Conservation (phyloP, 2,113 vertebrate genomes). For the Upupa epops region DNA sequence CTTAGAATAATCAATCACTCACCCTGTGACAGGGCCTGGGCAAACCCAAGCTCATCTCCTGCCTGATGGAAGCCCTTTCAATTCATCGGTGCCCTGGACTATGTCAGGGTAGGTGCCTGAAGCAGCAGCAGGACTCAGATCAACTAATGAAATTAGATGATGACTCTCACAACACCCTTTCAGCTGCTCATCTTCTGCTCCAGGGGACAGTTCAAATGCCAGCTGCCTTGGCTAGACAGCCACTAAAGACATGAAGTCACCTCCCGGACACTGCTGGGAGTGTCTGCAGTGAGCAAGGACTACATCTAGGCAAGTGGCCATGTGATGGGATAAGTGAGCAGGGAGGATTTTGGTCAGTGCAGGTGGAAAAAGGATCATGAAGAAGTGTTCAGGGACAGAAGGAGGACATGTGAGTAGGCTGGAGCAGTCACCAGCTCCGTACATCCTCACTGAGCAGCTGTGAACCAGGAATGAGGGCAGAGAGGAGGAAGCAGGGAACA, state of each 20-base stretch:
- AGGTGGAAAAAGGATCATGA: not conserved
- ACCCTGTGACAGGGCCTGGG: not conserved
- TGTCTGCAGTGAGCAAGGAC: not conserved
- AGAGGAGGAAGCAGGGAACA: not conserved
- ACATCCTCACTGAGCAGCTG: not conserved
- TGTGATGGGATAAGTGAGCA: not conserved
- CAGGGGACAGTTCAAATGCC: not conserved
- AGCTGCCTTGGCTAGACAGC: not conserved
- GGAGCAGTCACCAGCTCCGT: not conserved
- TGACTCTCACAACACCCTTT: not conserved
- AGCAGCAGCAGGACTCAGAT: not conserved
- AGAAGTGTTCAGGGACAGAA: not conserved
- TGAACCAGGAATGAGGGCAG: not conserved
- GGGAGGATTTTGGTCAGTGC: not conserved
- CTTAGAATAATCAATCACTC: not conserved
- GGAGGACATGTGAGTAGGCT: not conserved
- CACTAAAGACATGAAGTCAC: not conserved
- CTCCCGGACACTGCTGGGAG: not conserved
- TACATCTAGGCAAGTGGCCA: not conserved
- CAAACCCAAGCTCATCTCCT: not conserved
- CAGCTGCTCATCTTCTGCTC: not conserved
- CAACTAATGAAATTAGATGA: not conserved
- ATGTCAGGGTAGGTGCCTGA: not conserved
- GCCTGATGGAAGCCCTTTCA: not conserved
- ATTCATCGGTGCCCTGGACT: rapidly evolving